A percentile compares a stretch with the other conserved stretches of the same genome.
phyloP scores from a whole-genome alignment of 1,140 invertebrate genomes.

The Meteorus sp. region DNA sequence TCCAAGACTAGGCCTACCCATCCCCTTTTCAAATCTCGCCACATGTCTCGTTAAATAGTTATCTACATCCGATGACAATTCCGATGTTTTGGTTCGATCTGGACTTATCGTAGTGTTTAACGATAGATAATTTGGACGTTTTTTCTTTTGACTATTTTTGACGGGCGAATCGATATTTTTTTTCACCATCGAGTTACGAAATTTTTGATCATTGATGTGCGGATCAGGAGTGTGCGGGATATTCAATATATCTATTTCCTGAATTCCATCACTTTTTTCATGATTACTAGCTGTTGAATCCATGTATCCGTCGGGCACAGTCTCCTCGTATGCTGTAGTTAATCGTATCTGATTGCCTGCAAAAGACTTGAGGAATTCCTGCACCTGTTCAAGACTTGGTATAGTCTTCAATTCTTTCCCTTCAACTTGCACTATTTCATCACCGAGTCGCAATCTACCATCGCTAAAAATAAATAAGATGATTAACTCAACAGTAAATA shows the following conservation, averaged over 20 bases:
- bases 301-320: constrained; percentile 47
- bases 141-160: constrained; percentile 30
- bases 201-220: constrained; percentile 24
- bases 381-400: constrained; percentile 67
- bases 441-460: constrained; percentile 76
- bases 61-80: constrained; percentile 57
- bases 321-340: constrained; percentile 53
- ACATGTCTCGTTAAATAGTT: constrained; percentile 55
- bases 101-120: constrained; percentile 38
- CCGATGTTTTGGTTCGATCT: constrained; percentile 37
- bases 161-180: constrained; percentile 27
- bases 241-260: too few relatives aligned
- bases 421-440: constrained; percentile 87
- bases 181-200: constrained; percentile 7
- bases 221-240: constrained; percentile 22
- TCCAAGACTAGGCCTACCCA: constrained; percentile 68
- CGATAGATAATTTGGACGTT: constrained; percentile 50
- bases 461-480: constrained; percentile 62
- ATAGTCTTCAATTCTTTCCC: constrained; percentile 77
- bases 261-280: too few relatives aligned
- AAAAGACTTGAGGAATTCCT: constrained; percentile 55
- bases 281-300: too few relatives aligned
- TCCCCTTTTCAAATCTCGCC: constrained; percentile 66
- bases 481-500: constrained; percentile 12
- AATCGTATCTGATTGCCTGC: constrained; percentile 47